These are phyloP conservation scores for Cyanistes caeruleus DNA, from an alignment of 2,113 vertebrate species.

Conservation along the genomic window DNA sequence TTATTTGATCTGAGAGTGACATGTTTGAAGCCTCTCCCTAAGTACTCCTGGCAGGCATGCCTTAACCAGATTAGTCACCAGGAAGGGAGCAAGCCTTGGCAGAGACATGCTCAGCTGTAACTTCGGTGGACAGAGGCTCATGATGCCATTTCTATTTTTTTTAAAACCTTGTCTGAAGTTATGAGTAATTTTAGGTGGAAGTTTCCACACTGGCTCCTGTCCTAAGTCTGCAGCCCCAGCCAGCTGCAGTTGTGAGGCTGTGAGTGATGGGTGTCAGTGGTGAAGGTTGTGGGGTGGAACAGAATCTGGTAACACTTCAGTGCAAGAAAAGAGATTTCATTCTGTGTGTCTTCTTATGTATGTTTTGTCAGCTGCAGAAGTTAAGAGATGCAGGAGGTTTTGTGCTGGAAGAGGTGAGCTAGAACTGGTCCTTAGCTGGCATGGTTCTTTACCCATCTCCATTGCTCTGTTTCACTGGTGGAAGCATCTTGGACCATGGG, in stretches of 20 bases:
- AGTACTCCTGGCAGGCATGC: not conserved
- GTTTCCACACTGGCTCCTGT: conserved; percentile 26
- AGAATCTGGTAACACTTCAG: not conserved
- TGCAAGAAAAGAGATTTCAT: not conserved
- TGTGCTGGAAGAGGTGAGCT: not conserved
- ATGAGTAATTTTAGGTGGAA: not conserved
- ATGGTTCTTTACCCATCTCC: not conserved
- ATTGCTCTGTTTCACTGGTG: not conserved
- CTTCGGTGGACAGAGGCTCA: not conserved
- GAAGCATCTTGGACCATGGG: not conserved
- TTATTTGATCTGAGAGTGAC: not conserved
- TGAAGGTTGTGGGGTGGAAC: not conserved
- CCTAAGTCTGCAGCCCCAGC: not conserved
- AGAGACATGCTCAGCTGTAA: not conserved
- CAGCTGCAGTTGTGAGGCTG: not conserved
- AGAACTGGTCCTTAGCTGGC: not conserved
- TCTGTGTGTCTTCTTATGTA: accelerated
- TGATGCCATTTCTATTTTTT: not conserved
- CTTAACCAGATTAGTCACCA: not conserved
- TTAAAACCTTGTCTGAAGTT: not conserved
- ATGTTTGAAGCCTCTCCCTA: not conserved
- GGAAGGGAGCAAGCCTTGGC: not conserved
- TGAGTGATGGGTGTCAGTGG: not conserved
- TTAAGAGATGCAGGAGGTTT: not conserved
- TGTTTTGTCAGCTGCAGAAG: not conserved